Evolutionary conservation across 2,888 invertebrate species (phyloP), one percentile per base, ranked within the genome.

Genomic region (Nysson spinosus): DNA sequence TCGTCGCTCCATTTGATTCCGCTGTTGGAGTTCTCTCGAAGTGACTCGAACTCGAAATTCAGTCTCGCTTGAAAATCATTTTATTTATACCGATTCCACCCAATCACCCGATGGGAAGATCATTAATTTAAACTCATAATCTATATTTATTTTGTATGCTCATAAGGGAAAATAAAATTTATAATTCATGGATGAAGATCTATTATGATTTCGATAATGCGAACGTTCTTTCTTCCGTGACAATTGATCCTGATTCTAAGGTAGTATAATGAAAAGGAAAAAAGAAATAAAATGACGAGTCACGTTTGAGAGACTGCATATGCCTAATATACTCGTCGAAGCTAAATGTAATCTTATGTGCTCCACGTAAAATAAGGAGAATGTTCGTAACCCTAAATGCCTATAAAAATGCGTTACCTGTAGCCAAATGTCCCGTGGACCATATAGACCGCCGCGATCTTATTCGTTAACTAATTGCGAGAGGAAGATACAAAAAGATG

Each of bases 361-460:
- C 66, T 74, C 75, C 66, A 47, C 12, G 55, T 63, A 55, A 75
- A 74, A 20, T 61, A 61, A 55, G 52, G 55, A 49, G 75, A n/a
- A 63, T 58, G 52, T 43, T 67, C 52, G 54, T 62, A 77, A 54
- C 35, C 64, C 40, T 56, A 54, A 72, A 67, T 50, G 62, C 58
- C 58, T 73, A 64, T 44, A 64, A 67, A 63, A 73, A 77, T 57
- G 62, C 74, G 81, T 83, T 83, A 81, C 78, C 77, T 78, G 75
- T 82, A 85, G 84, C 84, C 86, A 85, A 85, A 86, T 82, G 81
- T 84, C 82, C 79, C 80, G 81, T 79, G 82, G 80, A 84, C 79
- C 79, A 81, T 81, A 76, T 75, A 80, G 77, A 84, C 76, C 80
- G 82, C 75, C 79, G 79, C 78, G 67, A 77, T 77, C 80, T n/a